phyloP scores from a whole-genome alignment of 2,113 vertebrate species.

The Vimba vimba region DNA sequence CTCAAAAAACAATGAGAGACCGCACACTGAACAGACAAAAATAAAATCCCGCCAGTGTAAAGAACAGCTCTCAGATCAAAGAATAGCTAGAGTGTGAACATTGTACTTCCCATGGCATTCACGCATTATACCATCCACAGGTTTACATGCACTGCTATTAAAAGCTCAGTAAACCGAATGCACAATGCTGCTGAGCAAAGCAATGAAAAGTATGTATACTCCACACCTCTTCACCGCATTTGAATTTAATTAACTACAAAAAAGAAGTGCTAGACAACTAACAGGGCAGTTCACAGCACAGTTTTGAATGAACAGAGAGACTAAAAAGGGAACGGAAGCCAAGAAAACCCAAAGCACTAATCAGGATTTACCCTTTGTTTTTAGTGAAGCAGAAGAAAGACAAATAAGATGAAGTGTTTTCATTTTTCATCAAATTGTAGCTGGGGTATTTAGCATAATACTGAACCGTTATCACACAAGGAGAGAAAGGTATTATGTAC shows the following conservation, averaged over 20 bases:
- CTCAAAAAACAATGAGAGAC: neutral
- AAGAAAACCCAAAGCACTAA: slow-evolving; percentile 57
- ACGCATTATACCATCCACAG: slow-evolving; percentile 23
- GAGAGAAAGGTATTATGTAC: slow-evolving; percentile 58
- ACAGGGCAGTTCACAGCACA: slow-evolving; percentile 61
- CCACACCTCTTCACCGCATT: slow-evolving; percentile 68
- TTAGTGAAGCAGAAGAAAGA: slow-evolving; percentile 44
- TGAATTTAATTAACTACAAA: slow-evolving; percentile 73
- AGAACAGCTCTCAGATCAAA: slow-evolving; percentile 8
- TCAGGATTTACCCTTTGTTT: slow-evolving; percentile 71
- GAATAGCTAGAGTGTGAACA: slow-evolving; percentile 29
- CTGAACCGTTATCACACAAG: slow-evolving; percentile 32
- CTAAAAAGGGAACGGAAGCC: slow-evolving; percentile 60
- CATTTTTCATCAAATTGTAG: slow-evolving; percentile 49
- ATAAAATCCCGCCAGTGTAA: neutral
- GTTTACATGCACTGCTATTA: slow-evolving; percentile 29
- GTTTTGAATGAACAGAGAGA: slow-evolving; percentile 57
- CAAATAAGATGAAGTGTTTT: slow-evolving; percentile 47
- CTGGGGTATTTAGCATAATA: slow-evolving; percentile 66
- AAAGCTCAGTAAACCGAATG: neutral
- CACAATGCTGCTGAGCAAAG: neutral
- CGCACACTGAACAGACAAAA: slow-evolving; percentile 31
- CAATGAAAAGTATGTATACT: slow-evolving; percentile 74
- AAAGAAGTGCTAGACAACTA: slow-evolving; percentile 71
- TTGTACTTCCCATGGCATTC: slow-evolving; percentile 32